Evolutionary conservation across 2,113 vertebrate genomes (phyloP).

Genomic region (Tapirus terrestris): DNA sequence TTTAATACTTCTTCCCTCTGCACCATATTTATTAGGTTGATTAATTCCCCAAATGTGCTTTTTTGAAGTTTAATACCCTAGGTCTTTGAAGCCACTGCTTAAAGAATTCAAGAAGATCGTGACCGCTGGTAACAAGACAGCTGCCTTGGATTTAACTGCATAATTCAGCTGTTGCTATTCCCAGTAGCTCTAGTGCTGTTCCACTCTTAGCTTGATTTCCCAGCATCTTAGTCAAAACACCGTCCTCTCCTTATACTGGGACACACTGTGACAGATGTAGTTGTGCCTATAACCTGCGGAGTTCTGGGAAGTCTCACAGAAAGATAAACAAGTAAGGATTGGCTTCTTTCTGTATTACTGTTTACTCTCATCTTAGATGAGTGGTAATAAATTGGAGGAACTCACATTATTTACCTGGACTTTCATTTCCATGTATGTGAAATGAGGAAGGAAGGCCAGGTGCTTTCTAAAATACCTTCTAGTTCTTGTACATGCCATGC

Average conservation of each 20-base stretch:
- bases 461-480: not conserved
- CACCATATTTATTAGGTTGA: constrained; percentile 72
- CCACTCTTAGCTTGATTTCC: not conserved
- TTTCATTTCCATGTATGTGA: not conserved
- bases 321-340: not conserved
- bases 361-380: not conserved
- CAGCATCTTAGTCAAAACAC: not conserved
- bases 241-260: not conserved
- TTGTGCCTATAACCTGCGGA: not conserved
- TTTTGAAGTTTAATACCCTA: constrained; percentile 70
- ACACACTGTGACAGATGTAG: not conserved
- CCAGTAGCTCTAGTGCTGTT: not conserved
- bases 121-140: not conserved
- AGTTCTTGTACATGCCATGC: not conserved
- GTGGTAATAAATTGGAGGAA: not conserved
- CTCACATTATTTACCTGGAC: not conserved
- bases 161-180: not conserved
- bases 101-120: constrained; percentile 56
- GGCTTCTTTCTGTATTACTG: not conserved
- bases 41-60: constrained; percentile 75
- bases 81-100: constrained; percentile 70
- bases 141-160: not conserved
- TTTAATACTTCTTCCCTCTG: constrained; percentile 78
- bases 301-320: not conserved
- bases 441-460: not conserved